Base-by-base conservation (phyloP, 1,140 invertebrate genomes). In the Ruditapes philippinarum region DNA sequence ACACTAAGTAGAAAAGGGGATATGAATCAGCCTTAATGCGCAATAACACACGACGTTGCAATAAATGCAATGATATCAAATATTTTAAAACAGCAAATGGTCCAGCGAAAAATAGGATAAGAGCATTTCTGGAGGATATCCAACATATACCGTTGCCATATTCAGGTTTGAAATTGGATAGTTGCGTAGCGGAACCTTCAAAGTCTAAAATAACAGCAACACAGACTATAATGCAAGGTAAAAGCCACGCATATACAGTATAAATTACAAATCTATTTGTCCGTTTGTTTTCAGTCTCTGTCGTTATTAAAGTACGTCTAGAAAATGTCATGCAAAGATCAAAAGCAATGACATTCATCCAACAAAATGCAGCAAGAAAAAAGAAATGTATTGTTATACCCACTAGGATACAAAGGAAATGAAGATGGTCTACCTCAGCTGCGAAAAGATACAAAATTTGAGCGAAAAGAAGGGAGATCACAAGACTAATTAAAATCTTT, bases 291-390 rank as follows among this genome's bases (percentile, higher is more conserved):
- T 1, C 1, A n/a, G n/a, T n/a, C 7, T 22, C 12, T n/a, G 19
- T 22, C 2, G 65, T 40, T 12, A 51, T 60, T 5, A 76, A 93
- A 11, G 82, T 86, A 40, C 89, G 82, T 17, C 91, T 89, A 93
- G 96, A 96, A 5, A 98, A 98, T 36, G 96, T 94, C 94, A 96
- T n/a, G n/a, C n/a, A n/a, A n/a, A n/a, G n/a, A n/a, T n/a, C n/a
- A n/a, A n/a, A n/a, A n/a, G n/a, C n/a, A n/a, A n/a, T n/a, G n/a
- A n/a, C n/a, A n/a, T n/a, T n/a, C n/a, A n/a, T n/a, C n/a, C n/a
- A n/a, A n/a, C 97, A 3, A 97, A 95, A 90, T 97, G 96, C 94
- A 0, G 96, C 94, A 78, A 97, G 93, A 92, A 97, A 97, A 73
- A 94, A 92, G 93, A 96, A 97, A 88, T 96, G 96, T 25, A 96